Conservation (phyloP, 2,888 invertebrate species). For the Hyposoter dolosus region DNA sequence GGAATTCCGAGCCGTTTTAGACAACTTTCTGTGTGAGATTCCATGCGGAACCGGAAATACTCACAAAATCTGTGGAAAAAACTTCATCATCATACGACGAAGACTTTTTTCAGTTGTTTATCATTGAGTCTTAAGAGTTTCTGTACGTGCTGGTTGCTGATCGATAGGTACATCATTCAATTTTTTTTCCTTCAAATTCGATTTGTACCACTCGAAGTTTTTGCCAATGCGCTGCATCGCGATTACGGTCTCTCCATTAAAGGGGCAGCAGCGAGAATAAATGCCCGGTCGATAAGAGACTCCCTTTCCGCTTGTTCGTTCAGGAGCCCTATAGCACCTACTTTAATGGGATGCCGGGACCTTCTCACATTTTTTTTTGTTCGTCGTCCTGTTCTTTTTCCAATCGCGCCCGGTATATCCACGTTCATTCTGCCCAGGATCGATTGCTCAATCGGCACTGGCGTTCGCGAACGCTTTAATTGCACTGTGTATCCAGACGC, state of each 20-base stretch:
- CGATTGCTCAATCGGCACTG: constrained; percentile 69
- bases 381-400: constrained; percentile 31
- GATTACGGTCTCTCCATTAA: constrained; percentile 57
- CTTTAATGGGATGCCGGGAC: constrained; percentile 66
- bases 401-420: constrained; percentile 57
- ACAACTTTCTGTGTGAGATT: neutral
- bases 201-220: constrained; percentile 34
- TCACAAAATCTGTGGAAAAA: neutral
- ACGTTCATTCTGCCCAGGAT: constrained; percentile 67
- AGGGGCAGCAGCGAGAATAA: constrained; percentile 41
- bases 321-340: constrained; percentile 49
- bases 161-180: neutral
- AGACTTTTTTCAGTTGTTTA: neutral
- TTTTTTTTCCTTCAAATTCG: constrained; percentile 13
- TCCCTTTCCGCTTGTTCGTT: constrained; percentile 60
- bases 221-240: constrained; percentile 34
- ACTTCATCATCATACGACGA: neutral
- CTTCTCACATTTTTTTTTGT: constrained; percentile 65
- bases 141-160: neutral
- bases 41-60: neutral
- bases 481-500: constrained; percentile 66
- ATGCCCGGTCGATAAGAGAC: constrained; percentile 62
- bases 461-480: constrained; percentile 66
- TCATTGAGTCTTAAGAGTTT: neutral
- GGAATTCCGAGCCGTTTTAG: neutral